These are phyloP conservation scores for Phyllotreta cruciferae DNA, from an alignment of 2,888 invertebrate genomes.

Conservation along the genomic window DNA sequence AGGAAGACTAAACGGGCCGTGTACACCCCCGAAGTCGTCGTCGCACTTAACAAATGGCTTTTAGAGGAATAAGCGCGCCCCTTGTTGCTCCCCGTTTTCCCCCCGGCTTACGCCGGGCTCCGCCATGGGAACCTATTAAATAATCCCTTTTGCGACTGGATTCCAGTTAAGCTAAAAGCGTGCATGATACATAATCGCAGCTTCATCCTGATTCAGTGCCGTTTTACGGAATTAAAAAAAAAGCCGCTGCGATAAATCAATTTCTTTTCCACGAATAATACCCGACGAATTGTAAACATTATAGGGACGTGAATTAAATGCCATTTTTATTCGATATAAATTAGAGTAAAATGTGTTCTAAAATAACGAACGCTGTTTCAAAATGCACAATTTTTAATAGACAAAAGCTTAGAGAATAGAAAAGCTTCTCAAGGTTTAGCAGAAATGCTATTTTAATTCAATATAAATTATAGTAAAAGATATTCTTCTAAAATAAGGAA, in stretches of 20 bases:
- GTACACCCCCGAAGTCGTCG: neutral
- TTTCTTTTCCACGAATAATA: conserved; percentile 8
- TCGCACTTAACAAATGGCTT: conserved; percentile 15
- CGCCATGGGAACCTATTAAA: conserved; percentile 22
- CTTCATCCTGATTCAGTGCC: conserved; percentile 16
- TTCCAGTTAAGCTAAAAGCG: conserved; percentile 31
- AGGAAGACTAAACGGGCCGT: neutral
- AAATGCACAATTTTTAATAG: no score
- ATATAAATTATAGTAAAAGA: no score
- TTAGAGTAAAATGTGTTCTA: no score
- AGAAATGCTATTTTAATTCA: no score
- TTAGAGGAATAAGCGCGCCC: conserved; percentile 13
- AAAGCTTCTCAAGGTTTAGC: no score
- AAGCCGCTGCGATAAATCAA: conserved; percentile 8
- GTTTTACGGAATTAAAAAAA: conserved; percentile 18
- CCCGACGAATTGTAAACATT: neutral
- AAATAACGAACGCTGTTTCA: no score
- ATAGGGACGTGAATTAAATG: neutral
- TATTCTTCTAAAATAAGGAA: no score
- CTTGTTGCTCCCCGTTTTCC: neutral
- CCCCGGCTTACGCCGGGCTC: conserved; percentile 20
- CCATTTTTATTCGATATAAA: neutral
- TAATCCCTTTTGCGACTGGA: conserved; percentile 28
- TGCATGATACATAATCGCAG: conserved; percentile 22
- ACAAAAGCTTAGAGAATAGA: no score